Conservation (phyloP, 1,140 invertebrate species). For the Cydia splendana region DNA sequence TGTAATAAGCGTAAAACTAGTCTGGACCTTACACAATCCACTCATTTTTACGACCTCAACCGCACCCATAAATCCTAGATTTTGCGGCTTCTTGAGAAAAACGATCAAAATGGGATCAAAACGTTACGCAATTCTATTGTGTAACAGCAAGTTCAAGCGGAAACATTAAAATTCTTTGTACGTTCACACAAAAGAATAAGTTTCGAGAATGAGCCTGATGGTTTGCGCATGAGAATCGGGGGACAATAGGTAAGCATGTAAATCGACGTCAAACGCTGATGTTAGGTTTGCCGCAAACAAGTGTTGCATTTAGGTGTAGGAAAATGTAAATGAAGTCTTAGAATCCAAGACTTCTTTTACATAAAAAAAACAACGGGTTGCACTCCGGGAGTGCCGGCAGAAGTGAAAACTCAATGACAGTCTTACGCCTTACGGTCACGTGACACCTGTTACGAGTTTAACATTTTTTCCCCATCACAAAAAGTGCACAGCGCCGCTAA, state of each 20-base stretch:
- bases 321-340: too few relatives aligned
- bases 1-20: neutral
- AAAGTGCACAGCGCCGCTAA: too few relatives aligned
- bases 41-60: neutral
- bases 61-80: conserved; percentile 24
- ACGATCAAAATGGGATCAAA: conserved; percentile 30
- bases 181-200: conserved; percentile 73
- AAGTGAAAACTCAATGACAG: too few relatives aligned
- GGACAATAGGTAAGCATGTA: conserved; percentile 53
- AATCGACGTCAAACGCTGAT: conserved; percentile 32
- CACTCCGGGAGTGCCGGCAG: too few relatives aligned
- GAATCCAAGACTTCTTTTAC: too few relatives aligned
- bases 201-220: conserved; percentile 69
- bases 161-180: conserved; percentile 75
- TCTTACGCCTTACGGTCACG: too few relatives aligned
- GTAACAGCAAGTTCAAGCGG: conserved; percentile 69
- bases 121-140: conserved; percentile 43
- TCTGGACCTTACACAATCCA: neutral
- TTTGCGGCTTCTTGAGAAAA: neutral
- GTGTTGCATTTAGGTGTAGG: neutral
- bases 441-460: too few relatives aligned
- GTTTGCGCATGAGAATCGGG: conserved; percentile 65
- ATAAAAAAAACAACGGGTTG: too few relatives aligned
- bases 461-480: too few relatives aligned
- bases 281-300: neutral